phyloP scores from a whole-genome alignment of 2,797 vertebrate species.

The Ctenosaura bakeri region DNA sequence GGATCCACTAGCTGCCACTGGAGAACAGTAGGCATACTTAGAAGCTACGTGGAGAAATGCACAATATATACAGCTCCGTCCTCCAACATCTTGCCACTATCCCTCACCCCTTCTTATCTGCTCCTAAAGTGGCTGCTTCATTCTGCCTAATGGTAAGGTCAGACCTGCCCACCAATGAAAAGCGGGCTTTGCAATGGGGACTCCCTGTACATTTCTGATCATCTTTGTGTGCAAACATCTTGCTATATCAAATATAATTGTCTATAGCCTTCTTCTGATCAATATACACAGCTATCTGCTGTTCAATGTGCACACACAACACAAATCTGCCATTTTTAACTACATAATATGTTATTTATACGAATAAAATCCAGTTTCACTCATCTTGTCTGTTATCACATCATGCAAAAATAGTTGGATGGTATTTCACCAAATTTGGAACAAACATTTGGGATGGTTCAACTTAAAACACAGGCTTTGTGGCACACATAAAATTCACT shows the following conservation, averaged over 20 bases:
- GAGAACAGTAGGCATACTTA: not conserved
- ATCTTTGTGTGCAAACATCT: not conserved
- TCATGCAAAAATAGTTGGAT: no score
- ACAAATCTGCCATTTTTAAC: not conserved
- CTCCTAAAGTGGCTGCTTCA: not conserved
- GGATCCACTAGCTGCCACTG: no score
- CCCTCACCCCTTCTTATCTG: not conserved
- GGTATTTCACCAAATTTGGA: no score
- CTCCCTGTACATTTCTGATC: not conserved
- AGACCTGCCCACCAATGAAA: not conserved
- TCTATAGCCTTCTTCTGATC: not conserved
- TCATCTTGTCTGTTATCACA: no score
- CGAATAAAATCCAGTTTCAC: no score
- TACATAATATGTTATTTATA: not conserved
- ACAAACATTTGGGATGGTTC: no score
- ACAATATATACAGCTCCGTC: not conserved
- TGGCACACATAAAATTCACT: no score
- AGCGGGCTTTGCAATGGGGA: not conserved
- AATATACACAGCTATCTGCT: not conserved
- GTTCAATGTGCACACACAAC: not conserved
- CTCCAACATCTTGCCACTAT: not conserved
- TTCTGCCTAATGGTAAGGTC: not conserved
- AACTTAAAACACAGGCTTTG: no score
- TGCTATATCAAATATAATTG: not conserved
- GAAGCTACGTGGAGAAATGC: not conserved